A percentile compares a stretch with the other conserved stretches of the same genome.
Conservation (phyloP, 2,113 vertebrate genomes). For the Muntiacus reevesi region DNA sequence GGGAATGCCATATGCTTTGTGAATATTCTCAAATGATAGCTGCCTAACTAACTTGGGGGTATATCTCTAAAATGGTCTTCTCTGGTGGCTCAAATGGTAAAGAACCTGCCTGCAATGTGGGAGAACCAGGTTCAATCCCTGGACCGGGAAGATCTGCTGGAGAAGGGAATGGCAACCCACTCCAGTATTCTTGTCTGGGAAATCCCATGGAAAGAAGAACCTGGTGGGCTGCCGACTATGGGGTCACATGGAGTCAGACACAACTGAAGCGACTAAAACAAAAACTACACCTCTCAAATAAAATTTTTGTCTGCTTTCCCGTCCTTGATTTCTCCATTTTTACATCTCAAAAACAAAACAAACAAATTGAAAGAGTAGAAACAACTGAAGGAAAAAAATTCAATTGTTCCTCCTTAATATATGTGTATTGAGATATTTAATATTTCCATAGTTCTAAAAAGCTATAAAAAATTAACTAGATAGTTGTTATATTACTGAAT, state of each 20-base stretch:
- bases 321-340: neutral
- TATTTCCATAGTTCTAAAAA: neutral
- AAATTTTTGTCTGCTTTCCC: neutral
- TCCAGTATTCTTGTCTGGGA: neutral
- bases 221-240: neutral
- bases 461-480: neutral
- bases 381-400: neutral
- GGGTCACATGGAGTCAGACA: neutral
- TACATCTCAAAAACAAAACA: neutral
- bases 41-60: neutral
- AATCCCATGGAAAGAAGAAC: neutral
- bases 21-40: neutral
- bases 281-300: neutral
- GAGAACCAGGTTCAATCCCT: neutral
- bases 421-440: neutral
- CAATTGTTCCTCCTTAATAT: neutral
- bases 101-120: fast-evolving
- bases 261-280: neutral
- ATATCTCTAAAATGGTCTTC: neutral
- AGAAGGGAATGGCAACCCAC: neutral
- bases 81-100: neutral
- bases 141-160: neutral
- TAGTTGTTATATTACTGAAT: neutral
- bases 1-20: neutral
- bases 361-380: neutral